Percentiles rank a stretch among this genome's conserved stretches.
These are phyloP conservation scores for Steinernema carpocapsae DNA, from an alignment of 2,888 invertebrate species.

Conservation along the genomic window DNA sequence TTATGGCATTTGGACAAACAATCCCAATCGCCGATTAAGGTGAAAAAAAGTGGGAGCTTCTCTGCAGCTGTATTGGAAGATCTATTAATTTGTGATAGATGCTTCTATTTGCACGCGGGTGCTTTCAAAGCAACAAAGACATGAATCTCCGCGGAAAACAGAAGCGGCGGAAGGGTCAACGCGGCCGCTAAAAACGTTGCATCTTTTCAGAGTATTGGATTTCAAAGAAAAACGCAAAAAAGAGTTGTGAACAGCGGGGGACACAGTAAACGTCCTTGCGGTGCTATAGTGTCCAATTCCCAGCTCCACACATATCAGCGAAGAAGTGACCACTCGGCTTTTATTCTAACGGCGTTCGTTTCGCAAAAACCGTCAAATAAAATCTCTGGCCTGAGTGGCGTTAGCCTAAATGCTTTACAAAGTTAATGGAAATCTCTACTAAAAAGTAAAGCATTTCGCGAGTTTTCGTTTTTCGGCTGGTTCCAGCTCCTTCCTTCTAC, in stretches of 20 bases:
- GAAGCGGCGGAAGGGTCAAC: background rate
- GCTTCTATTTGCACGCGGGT: slow-evolving; percentile 1
- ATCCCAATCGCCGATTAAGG: too few species aligned
- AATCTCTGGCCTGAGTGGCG: slow-evolving; percentile 1
- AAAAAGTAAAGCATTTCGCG: too few species aligned
- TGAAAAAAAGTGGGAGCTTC: too few species aligned
- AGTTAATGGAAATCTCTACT: background rate
- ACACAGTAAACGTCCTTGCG: background rate
- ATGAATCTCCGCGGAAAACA: background rate
- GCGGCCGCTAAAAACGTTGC: background rate
- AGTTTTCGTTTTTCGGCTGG: too few species aligned
- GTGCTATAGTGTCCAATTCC: background rate
- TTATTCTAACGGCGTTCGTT: slow-evolving; percentile 2
- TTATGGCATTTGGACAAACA: too few species aligned
- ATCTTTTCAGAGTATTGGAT: background rate
- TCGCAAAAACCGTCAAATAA: background rate
- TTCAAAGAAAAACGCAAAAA: background rate
- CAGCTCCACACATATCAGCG: slow-evolving; percentile 16
- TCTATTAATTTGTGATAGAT: background rate
- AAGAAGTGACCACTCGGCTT: background rate
- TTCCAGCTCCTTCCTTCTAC: too few species aligned
- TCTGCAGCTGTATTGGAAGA: too few species aligned
- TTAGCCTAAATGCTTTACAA: slow-evolving; percentile 1
- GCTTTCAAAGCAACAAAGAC: background rate
- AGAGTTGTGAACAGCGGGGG: slow-evolving; percentile 11